Base-by-base conservation (phyloP, 2,888 invertebrate genomes). In the Eupithecia subumbrata region DNA sequence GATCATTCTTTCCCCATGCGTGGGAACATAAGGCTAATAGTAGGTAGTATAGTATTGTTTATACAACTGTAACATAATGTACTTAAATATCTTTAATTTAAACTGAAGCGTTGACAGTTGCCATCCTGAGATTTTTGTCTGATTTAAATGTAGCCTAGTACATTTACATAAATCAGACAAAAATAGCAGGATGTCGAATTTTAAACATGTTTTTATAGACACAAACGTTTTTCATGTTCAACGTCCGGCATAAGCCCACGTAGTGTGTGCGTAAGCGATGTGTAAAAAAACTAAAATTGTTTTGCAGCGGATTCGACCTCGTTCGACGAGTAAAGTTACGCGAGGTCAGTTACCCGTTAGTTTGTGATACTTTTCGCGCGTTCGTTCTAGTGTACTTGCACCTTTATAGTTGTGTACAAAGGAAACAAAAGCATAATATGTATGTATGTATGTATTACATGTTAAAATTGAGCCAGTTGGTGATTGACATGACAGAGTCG, bases 331-430 rank as follows among this genome's bases (percentile, higher is more conserved):
- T 63, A 69, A 71, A 75, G 77, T 85, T 86, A 81, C 40, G 77
- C 74, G 80, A 86, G 87, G 87, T 86, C 86, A 87, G 86, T 86
- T 84, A 85, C 81, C 69, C 66, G 72, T 71, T 74, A 52, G 69
- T 71, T 74, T 43, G 66, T 73, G 22, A 40, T 72, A 40, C 16
- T 72, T 72, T 69, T 72, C 30, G 60, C 45, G 66, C 22, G 30
- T 69, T 45, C 14, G 37, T 14, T 52, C 34, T 34, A 64, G 34
- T 25, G 25, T 56, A 56, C 52, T 56, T 56, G 52, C 25, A 37
- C 63, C 63, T 30, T 64, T 34, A 34, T 34, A 64, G 34, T 34
- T 34, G 34, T 9, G 16, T 64, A 64, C 34, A 34, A 34, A 18
- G 7, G 18, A 30, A 64, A 64, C 34, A 64, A 18, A 34, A 64